A percentile compares a stretch with the other conserved stretches of the same genome.
Conservation (phyloP, 2,888 invertebrate species). For the Rotaria socialis region DNA sequence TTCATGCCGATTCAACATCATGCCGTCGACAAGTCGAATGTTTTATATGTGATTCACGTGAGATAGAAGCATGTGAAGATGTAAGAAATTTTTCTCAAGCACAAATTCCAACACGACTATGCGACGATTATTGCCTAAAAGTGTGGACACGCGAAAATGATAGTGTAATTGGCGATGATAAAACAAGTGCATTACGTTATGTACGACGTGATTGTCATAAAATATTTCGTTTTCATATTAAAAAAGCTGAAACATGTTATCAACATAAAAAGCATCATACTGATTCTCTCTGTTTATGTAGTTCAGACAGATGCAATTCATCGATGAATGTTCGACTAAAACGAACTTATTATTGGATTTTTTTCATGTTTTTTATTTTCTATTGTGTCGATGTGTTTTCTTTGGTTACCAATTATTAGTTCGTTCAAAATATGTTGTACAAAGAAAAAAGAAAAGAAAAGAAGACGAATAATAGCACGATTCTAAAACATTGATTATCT, state of each 20-base stretch:
- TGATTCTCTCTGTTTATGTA: constrained; percentile 15
- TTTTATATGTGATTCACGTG: constrained; percentile 25
- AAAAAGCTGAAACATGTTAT: constrained; percentile 35
- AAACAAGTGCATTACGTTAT: neutral
- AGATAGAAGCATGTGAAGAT: neutral
- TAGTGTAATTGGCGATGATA: neutral
- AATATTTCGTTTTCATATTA: constrained; percentile 30
- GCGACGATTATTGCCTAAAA: constrained; percentile 36
- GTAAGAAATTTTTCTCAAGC: neutral
- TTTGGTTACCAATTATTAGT: constrained; percentile 9
- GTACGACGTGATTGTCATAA: constrained; percentile 32
- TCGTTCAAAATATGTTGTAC: neutral
- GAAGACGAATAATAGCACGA: neutral
- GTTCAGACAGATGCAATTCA: constrained; percentile 24
- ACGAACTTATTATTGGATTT: neutral
- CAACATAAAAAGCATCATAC: constrained; percentile 26
- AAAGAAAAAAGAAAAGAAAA: neutral
- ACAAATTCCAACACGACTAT: constrained; percentile 21
- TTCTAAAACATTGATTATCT: neutral
- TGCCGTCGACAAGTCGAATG: constrained; percentile 27
- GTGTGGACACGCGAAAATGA: constrained; percentile 35
- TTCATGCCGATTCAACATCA: constrained; percentile 12
- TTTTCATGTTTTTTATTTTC: constrained; percentile 9
- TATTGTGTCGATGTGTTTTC: neutral
- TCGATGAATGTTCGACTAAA: constrained; percentile 20